Evolutionary conservation across 2,888 invertebrate genomes (phyloP).

Genomic region (Malthinus seriepunctatus): DNA sequence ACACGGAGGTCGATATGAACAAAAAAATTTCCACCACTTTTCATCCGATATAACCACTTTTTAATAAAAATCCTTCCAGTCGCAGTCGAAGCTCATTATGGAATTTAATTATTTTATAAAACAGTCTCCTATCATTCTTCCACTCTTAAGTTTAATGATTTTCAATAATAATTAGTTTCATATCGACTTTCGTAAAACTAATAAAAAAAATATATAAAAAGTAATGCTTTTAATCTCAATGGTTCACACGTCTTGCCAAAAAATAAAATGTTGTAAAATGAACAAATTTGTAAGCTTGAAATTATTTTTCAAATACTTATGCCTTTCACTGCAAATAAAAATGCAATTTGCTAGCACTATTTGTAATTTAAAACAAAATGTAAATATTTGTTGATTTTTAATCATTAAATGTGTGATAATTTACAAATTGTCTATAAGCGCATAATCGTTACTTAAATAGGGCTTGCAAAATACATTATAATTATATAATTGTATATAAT

Average conservation of each 20-base stretch:
- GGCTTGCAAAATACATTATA: conserved; percentile 15
- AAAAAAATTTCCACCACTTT: too few relatives aligned
- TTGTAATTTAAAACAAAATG: conserved; percentile 30
- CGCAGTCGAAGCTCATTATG: too few relatives aligned
- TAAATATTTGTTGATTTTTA: conserved; percentile 26
- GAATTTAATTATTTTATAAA: too few relatives aligned
- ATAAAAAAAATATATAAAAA: conserved; percentile 9
- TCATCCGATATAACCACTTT: too few relatives aligned
- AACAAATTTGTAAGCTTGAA: conserved; percentile 8
- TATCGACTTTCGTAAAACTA: background rate
- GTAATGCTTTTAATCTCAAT: conserved; percentile 11
- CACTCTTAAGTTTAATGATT: too few relatives aligned
- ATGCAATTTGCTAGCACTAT: conserved; percentile 49
- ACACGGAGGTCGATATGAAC: too few relatives aligned
- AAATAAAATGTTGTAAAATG: background rate
- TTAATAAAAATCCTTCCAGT: too few relatives aligned
- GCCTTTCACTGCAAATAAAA: conserved; percentile 48
- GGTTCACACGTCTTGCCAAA: conserved; percentile 10
- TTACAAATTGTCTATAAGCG: conserved; percentile 23
- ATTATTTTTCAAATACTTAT: conserved; percentile 34
- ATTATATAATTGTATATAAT: conserved; percentile 2
- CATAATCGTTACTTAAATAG: conserved; percentile 21
- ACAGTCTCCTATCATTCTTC: too few relatives aligned
- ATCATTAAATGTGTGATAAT: conserved; percentile 20
- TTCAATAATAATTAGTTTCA: too few relatives aligned